Evolutionary conservation across 1,140 invertebrate species (phyloP).

Genomic region (Drosophila santomea): DNA sequence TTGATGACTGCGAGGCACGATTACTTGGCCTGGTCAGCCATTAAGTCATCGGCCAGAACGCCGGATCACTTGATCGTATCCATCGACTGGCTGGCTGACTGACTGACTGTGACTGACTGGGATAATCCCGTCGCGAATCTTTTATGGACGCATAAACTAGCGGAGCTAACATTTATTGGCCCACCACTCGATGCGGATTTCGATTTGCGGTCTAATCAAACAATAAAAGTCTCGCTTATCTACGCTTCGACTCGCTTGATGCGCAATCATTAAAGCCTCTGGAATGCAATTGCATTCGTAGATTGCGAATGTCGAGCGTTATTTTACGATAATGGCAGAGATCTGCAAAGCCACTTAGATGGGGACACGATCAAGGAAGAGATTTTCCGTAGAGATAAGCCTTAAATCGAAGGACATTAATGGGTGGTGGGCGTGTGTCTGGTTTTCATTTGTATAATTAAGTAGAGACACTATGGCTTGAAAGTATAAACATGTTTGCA

Average conservation of each 20-base stretch:
- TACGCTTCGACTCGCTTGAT: slow-evolving; percentile 14
- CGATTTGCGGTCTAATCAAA: slow-evolving; percentile 39
- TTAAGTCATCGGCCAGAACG: slow-evolving; percentile 61
- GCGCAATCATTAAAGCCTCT: slow-evolving; percentile 24
- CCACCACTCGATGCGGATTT: slow-evolving; percentile 15
- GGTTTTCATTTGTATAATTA: slow-evolving; percentile 2
- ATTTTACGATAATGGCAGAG: slow-evolving; percentile 41
- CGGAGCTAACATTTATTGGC: slow-evolving; percentile 56
- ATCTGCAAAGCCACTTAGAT: slow-evolving; percentile 37
- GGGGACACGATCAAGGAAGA: slow-evolving; percentile 11
- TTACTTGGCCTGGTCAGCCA: slow-evolving; percentile 54
- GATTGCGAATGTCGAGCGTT: slow-evolving; percentile 37
- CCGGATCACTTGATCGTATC: slow-evolving; percentile 8
- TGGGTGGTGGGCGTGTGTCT: background rate
- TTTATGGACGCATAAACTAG: slow-evolving; percentile 69
- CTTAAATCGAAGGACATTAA: background rate
- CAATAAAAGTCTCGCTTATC: slow-evolving; percentile 47
- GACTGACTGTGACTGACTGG: slow-evolving; percentile 2
- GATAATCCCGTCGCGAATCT: slow-evolving; percentile 59
- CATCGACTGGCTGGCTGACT: background rate
- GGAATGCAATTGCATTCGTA: slow-evolving; percentile 39
- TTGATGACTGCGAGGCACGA: slow-evolving; percentile 44
- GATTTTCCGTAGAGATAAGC: slow-evolving; percentile 8
- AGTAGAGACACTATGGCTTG: no score
- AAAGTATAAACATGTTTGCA: no score